Evolutionary conservation across 2,888 invertebrate genomes (phyloP), one percentile per base, ranked within the genome.

Genomic region (Dicyrtomina minuta): DNA sequence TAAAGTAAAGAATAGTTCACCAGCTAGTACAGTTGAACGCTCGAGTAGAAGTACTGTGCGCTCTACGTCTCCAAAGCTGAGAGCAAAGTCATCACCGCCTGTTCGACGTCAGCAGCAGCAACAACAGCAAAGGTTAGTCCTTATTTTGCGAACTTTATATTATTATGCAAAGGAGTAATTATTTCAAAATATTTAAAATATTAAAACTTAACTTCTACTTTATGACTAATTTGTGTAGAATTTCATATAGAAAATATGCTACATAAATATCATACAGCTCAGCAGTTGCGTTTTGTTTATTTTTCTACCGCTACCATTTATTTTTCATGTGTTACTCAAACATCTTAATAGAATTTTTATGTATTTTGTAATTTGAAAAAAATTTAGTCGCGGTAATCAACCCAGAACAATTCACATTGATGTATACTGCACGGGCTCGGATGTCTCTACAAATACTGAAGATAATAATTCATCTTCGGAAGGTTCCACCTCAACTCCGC

Each of bases 341-440:
- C n/a, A n/a, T n/a, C n/a, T n/a, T n/a, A n/a, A n/a, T n/a, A n/a
- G n/a, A n/a, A n/a, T n/a, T n/a, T n/a, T n/a, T n/a, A n/a, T n/a
- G n/a, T n/a, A n/a, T n/a, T n/a, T n/a, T n/a, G n/a, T n/a, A n/a
- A n/a, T n/a, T n/a, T n/a, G n/a, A n/a, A n/a, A n/a, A n/a, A n/a
- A n/a, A n/a, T 33, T 3, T 33, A 33, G 33, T 49, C 39, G 60
- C 8, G 27, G 66, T 12, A 74, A 71, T 49, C 74, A 83, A 78
- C 86, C 87, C 13, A 84, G 89, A 68, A 89, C 89, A 0, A 88
- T 89, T 33, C 89, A 89, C 79, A 89, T 89, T 64, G 89, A 89
- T 81, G 89, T 89, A 2, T 89, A 89, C 79, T 89, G 89, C 79
- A 89, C 89, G 0, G 89, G 88, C 1, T 88, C 89, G 0, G 84